A percentile compares a stretch with the other conserved stretches of the same genome.
phyloP scores from a whole-genome alignment of 2,113 vertebrate genomes.

The Oreochromis niloticus region DNA sequence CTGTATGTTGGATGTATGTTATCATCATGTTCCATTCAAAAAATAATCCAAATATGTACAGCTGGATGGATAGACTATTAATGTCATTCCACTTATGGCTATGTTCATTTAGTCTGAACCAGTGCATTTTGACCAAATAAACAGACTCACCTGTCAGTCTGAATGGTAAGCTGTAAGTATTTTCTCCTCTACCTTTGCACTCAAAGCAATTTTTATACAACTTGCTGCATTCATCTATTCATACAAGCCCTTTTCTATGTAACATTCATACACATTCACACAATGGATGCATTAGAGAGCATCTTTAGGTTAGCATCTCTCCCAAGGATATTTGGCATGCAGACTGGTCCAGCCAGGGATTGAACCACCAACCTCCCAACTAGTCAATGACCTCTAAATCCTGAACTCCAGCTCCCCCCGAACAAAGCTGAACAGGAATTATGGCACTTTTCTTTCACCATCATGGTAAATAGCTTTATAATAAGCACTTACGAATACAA shows the following conservation, averaged over 20 bases:
- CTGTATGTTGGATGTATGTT: neutral
- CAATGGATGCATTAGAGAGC: neutral
- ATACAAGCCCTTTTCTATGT: neutral
- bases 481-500: neutral
- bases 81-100: neutral
- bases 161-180: neutral
- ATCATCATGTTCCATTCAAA: neutral
- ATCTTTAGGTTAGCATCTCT: neutral
- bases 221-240: neutral
- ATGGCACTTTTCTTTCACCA: neutral
- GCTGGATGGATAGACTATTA: neutral
- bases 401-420: neutral
- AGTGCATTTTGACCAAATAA: neutral
- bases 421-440: neutral
- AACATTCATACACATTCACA: neutral
- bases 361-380: neutral
- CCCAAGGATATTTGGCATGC: neutral
- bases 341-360: neutral
- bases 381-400: neutral
- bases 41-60: neutral
- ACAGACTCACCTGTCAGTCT: neutral
- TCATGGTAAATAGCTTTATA: accelerated
- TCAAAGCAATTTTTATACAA: neutral
- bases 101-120: neutral
- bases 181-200: neutral